A percentile compares a stretch with the other conserved stretches of the same genome.
Evolutionary conservation across 2,797 vertebrate species (phyloP).

Genomic region (Tachyglossus aculeatus): DNA sequence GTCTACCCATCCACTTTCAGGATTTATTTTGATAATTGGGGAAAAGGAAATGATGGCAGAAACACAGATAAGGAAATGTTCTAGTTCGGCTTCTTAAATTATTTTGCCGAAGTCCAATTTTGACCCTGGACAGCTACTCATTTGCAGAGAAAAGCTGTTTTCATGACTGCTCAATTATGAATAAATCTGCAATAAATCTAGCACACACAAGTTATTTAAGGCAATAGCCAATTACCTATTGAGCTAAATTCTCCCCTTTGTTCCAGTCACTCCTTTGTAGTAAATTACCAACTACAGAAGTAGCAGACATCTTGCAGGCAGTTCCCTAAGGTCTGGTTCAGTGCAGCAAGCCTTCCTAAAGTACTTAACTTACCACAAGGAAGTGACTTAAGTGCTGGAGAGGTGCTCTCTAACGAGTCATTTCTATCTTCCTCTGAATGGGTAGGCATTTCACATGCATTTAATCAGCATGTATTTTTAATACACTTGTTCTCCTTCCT

Average conservation of each 20-base stretch:
- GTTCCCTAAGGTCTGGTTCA: no score
- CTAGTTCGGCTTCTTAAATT: not conserved
- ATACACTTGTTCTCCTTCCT: constrained; percentile 41
- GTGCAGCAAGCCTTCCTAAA: not conserved
- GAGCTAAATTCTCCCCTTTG: not conserved
- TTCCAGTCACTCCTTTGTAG: not conserved
- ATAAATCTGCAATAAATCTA: not conserved
- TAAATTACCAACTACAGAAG: not conserved
- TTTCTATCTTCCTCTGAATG: constrained; percentile 37
- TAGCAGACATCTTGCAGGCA: no score
- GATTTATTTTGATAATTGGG: not conserved
- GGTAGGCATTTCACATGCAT: constrained; percentile 47
- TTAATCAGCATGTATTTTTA: constrained; percentile 47
- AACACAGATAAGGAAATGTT: not conserved
- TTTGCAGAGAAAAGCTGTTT: not conserved
- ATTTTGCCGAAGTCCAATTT: no score
- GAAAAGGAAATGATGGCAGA: not conserved
- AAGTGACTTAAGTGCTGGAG: not conserved
- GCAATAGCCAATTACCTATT: not conserved
- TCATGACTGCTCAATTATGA: not conserved
- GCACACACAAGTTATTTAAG: not conserved
- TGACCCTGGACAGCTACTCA: no score
- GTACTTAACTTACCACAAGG: not conserved
- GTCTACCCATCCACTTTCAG: not conserved
- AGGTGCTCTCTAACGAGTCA: constrained; percentile 10